Percentiles rank a stretch among this genome's conserved stretches.
Conservation (phyloP, 2,113 vertebrate genomes). For the Halcyon senegalensis region DNA sequence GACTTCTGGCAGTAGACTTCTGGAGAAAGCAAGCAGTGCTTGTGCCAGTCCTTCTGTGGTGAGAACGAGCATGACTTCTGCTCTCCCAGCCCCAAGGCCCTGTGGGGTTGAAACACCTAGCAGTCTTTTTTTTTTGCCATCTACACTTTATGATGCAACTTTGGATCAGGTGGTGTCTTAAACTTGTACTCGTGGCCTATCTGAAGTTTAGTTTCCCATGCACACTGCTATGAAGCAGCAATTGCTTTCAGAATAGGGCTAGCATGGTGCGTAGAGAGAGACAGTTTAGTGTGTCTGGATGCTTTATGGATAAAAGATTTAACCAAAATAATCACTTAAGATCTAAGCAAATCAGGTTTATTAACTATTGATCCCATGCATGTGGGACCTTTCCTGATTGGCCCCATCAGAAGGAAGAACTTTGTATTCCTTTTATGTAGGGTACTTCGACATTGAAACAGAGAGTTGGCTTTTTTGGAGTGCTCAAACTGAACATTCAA, state of each 20-base stretch:
- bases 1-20: neutral
- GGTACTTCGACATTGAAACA: neutral
- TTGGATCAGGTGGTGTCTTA: neutral
- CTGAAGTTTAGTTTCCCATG: neutral
- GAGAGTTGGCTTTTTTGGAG: neutral
- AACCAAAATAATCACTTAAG: neutral
- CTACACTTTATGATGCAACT: neutral
- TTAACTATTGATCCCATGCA: neutral
- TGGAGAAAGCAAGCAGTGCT: neutral
- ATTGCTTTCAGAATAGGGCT: neutral
- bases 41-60: neutral
- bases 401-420: neutral
- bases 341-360: neutral
- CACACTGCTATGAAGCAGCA: fast-evolving
- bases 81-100: fast-evolving
- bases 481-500: neutral
- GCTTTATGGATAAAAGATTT: neutral
- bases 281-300: neutral
- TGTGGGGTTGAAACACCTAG: neutral
- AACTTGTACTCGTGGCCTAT: neutral
- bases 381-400: neutral
- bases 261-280: neutral
- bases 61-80: neutral
- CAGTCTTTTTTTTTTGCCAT: neutral
- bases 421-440: neutral